Percentiles rank a stretch among this genome's conserved stretches.
Conservation (phyloP, 2,888 invertebrate genomes). For the Mayetiola destructor region DNA sequence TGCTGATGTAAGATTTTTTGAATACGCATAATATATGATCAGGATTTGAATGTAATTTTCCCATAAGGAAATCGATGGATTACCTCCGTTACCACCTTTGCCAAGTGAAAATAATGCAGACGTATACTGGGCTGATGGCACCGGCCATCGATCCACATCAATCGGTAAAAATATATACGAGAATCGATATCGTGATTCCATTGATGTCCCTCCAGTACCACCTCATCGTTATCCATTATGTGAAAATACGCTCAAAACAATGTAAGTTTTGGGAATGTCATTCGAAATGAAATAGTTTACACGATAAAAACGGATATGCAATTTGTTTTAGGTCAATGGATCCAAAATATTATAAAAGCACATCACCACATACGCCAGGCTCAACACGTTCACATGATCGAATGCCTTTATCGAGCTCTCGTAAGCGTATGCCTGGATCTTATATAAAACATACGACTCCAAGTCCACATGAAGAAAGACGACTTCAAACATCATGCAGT, state of each 20-base stretch:
- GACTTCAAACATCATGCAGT: slow-evolving; percentile 69
- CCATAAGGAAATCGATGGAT: slow-evolving; percentile 34
- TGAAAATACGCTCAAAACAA: slow-evolving; percentile 59
- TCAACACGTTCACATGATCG: slow-evolving; percentile 45
- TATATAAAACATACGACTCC: slow-evolving; percentile 38
- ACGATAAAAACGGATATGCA: no score
- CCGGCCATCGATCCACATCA: background rate
- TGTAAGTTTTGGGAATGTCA: slow-evolving; percentile 25
- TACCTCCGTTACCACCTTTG: slow-evolving; percentile 70
- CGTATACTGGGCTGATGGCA: slow-evolving; percentile 22
- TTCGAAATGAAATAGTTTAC: background rate
- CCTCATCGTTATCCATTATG: slow-evolving; percentile 51
- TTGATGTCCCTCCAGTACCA: slow-evolving; percentile 51
- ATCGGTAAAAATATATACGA: slow-evolving; percentile 37
- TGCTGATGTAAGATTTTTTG: slow-evolving; percentile 20
- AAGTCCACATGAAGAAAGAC: slow-evolving; percentile 44
- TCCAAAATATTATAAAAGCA: slow-evolving; percentile 40
- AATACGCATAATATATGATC: background rate
- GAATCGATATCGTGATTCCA: slow-evolving; percentile 18
- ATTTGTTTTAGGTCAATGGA: slow-evolving; percentile 53
- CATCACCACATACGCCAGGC: slow-evolving; percentile 32
- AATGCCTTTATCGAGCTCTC: slow-evolving; percentile 15
- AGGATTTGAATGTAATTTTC: background rate
- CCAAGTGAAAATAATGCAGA: slow-evolving; percentile 48
- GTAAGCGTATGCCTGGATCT: slow-evolving; percentile 37